These are phyloP conservation scores for Drosophila ironensis DNA, from an alignment of 1,140 invertebrate genomes.

Conservation along the genomic window DNA sequence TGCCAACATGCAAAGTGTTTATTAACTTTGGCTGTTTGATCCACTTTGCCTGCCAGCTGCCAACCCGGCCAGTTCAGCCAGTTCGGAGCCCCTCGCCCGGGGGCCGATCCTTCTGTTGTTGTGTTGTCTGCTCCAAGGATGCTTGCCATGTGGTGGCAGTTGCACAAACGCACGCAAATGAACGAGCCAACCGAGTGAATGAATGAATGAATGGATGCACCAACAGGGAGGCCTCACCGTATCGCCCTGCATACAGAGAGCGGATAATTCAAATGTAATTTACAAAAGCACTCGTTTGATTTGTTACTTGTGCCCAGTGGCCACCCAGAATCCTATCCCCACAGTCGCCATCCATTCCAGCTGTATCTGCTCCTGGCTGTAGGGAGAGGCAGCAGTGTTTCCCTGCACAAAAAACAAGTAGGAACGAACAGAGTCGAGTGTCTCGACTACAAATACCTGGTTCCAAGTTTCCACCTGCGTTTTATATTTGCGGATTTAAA, in stretches of 20 bases:
- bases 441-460: no score
- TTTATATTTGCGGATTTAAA: no score
- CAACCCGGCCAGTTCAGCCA: background rate
- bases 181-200: conserved; percentile 25
- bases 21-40: conserved; percentile 80
- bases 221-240: background rate
- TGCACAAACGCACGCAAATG: conserved; percentile 25
- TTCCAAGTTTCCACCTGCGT: no score
- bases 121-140: conserved; percentile 52
- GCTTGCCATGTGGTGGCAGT: conserved; percentile 55
- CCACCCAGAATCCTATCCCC: background rate
- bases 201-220: conserved; percentile 43
- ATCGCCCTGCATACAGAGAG: conserved; percentile 11
- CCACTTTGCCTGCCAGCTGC: conserved; percentile 62
- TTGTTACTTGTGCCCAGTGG: conserved; percentile 64
- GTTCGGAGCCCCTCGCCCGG: background rate
- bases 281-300: conserved; percentile 78
- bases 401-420: background rate
- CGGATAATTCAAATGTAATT: conserved; percentile 78
- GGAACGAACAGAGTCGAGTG: no score
- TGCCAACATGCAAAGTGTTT: conserved; percentile 62
- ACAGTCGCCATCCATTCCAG: background rate
- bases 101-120: conserved; percentile 8
- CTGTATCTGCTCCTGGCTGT: conserved; percentile 23
- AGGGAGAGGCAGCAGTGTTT: no score